phyloP scores from a whole-genome alignment of 2,113 vertebrate species.

The Cryptotis parvus region DNA sequence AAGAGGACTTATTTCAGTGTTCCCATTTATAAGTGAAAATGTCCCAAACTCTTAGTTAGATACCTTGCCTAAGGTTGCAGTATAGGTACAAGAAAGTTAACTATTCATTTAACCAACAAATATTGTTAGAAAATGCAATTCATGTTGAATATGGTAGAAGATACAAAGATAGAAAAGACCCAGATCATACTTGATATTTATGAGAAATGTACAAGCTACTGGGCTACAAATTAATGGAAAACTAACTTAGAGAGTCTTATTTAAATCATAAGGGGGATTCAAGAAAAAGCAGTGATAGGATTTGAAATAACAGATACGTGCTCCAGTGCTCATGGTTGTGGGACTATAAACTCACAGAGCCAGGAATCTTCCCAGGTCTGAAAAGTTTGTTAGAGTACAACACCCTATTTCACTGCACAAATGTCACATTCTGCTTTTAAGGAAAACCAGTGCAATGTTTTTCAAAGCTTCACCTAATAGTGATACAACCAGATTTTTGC shows the following conservation, averaged over 20 bases:
- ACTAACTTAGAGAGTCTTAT: constrained; percentile 26
- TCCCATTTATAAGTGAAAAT: not conserved
- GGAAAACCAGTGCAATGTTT: too few species aligned
- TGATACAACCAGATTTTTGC: too few species aligned
- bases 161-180: not conserved
- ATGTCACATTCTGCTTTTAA: not conserved
- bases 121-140: not conserved
- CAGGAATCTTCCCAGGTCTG: not conserved
- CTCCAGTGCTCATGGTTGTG: not conserved
- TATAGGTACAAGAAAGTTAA: not conserved
- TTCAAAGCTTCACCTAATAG: too few species aligned
- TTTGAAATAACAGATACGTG: constrained; percentile 25
- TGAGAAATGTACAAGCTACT: not conserved
- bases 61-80: not conserved
- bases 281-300: not conserved
- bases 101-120: not conserved
- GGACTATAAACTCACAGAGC: not conserved
- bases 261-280: not conserved
- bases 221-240: constrained; percentile 20
- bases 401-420: too few species aligned
- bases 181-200: not conserved
- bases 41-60: not conserved
- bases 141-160: not conserved
- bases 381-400: too few species aligned
- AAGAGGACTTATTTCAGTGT: not conserved